Base-by-base conservation (phyloP, 2,797 vertebrate species). In the Kryptolebias ocellatus region DNA sequence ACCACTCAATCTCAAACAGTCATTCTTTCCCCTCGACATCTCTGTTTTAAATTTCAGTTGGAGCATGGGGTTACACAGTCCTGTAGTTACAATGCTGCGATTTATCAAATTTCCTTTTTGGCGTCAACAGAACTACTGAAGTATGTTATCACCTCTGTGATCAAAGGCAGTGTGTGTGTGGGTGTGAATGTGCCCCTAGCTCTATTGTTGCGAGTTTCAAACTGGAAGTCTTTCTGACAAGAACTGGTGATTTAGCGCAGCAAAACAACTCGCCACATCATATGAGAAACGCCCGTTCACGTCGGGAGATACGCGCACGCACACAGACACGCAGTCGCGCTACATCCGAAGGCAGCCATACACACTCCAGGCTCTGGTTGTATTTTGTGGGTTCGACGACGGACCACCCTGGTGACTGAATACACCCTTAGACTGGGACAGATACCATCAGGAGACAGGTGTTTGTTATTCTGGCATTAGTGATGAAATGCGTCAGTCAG, bases 131-230 rank as follows among this genome's bases (percentile, higher is more conserved):
- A 80, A 82, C 83, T 82, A 83, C 85, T 83, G 81, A 89, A 80
- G 84, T 87, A 81, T 87, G 84, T 70, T 87, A 91, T 91, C 87
- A 17, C 52, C 51, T 18, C 2, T 72, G 62, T 53, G 80, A 91
- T 91, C 87, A 91, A 88, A 89, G 88, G 61, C 47, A 7, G 46
- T 52, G 72, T 60, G 72, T 78, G 80, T 76, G 83, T 50, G 84
- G 63, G 80, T 86, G 87, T 91, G 87, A 91, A 88, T 89, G 81
- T 67, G 81, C 88, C 90, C 88, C 81, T 76, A 88, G 82, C 78
- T 79, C 74, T 44, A 59, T 84, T 87, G 89, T 92, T 83, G 79
- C 86, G 72, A 70, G 51, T 86, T 84, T 84, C 65, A 82, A 81
- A 80, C 70, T 79, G 74, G 72, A 78, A 79, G 83, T 68, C 42